Evolutionary conservation across 2,888 invertebrate species (phyloP).

Genomic region (Plagiodera versicolora): DNA sequence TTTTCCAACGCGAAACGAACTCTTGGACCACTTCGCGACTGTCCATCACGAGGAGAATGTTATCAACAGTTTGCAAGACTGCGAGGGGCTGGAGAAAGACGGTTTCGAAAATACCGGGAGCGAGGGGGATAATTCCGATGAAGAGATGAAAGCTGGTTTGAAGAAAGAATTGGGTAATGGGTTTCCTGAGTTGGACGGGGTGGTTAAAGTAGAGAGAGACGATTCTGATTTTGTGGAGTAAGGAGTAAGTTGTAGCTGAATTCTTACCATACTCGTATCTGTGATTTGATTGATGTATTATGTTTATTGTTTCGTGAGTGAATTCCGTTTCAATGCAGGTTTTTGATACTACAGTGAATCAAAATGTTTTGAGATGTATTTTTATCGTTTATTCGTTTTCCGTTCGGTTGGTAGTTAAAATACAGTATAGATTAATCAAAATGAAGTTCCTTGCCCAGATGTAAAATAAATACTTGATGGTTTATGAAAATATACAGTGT

Average conservation of each 20-base stretch:
- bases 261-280: background rate
- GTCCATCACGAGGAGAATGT: constrained; percentile 32
- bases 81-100: constrained; percentile 8
- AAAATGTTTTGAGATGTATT: no score
- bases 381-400: no score
- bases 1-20: constrained; percentile 23
- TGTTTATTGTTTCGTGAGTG: background rate
- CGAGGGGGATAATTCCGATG: background rate
- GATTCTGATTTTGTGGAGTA: background rate
- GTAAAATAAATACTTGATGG: no score
- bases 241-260: background rate
- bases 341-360: no score
- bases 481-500: no score
- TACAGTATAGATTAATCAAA: no score
- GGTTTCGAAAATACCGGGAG: constrained; percentile 4
- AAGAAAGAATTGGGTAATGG: background rate
- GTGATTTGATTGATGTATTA: background rate
- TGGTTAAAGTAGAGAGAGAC: background rate
- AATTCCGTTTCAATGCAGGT: no score
- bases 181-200: background rate
- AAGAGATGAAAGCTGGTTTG: constrained; percentile 1
- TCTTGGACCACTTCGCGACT: constrained; percentile 31
- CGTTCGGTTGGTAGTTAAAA: no score
- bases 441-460: no score
- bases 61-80: constrained; percentile 25